Evolutionary conservation across 2,888 invertebrate genomes (phyloP), one percentile per base, ranked within the genome.

Genomic region (Aradus depressus): DNA sequence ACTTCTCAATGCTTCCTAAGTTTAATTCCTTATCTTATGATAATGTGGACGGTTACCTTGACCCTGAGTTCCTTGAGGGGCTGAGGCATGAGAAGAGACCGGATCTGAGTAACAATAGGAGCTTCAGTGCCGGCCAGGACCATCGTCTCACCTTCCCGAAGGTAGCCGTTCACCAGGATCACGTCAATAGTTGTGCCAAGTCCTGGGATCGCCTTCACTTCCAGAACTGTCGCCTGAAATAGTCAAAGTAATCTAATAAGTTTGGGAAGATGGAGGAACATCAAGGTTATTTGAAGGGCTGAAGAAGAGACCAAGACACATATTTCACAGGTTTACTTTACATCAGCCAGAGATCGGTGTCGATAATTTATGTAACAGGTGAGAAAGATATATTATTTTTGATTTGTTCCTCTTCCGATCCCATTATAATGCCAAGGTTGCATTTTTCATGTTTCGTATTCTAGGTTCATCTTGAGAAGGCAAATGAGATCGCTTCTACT

Each of bases 151-250:
- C 95, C 92, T 68, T 95, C 95, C 42, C 76, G 75, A 28, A 99
- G 71, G n/a, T 79, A 81, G 14, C 98, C 98, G 70, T 99, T 98
- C 50, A 99, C 90, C 53, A 99, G 75, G 68, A 98, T 97, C 19
- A 96, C 90, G 74, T 99, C 98, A 62, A 99, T 93, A 2, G 98
- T 98, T 43, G 97, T 99, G 45, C 96, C 96, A 55, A 98, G 74
- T 28, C 98, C 98, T 19, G 93, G 81, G 64, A 97, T 85, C 0
- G 93, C 92, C 75, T 97, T 97, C 31, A 97, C 96, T 74, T 72
- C 66, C 55, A 72, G 59, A 16, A 73, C 71, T 23, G 71, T 72
- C 1, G 70, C 70, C 63, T 66, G 53, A 28, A 58, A 57, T 18
- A 34, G n/a, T 23, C 16, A 1, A 44, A 34, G 21, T 2, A 31